These are phyloP conservation scores for Cathartes aura DNA, from an alignment of 2,113 vertebrate genomes.

Conservation along the genomic window DNA sequence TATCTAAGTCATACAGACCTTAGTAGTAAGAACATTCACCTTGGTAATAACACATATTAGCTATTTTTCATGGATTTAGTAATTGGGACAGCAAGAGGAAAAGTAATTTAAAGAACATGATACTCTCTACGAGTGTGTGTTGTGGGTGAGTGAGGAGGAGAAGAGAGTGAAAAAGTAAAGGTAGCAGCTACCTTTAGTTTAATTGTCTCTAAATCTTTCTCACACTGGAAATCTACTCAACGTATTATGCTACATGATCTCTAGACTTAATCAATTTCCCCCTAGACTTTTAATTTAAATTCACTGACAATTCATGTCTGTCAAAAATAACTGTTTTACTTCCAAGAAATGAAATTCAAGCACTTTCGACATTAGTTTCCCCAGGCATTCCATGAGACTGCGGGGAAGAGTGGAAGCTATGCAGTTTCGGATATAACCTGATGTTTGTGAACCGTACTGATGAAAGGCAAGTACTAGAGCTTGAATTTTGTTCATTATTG, in stretches of 20 bases:
- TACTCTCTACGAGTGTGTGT: not conserved
- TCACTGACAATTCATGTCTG: not conserved
- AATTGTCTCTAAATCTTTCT: not conserved
- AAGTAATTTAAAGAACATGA: not conserved
- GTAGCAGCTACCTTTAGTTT: not conserved
- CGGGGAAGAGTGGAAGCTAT: not conserved
- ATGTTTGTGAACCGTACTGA: not conserved
- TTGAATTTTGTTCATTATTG: not conserved
- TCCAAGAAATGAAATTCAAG: not conserved
- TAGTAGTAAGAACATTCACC: not conserved
- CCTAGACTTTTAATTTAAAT: not conserved
- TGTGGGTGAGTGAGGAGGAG: not conserved
- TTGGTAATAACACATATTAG: not conserved
- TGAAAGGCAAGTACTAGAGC: fast-evolving
- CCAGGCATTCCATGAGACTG: not conserved
- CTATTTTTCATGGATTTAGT: not conserved
- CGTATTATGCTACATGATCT: not conserved
- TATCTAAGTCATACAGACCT: not conserved
- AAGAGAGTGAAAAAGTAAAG: not conserved
- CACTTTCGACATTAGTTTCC: not conserved
- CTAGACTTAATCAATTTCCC: not conserved
- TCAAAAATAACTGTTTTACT: not conserved
- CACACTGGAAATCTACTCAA: not conserved
- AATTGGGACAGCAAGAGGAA: not conserved
- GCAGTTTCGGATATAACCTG: not conserved